A percentile compares a stretch with the other conserved stretches of the same genome.
These are phyloP conservation scores for Plodia interpunctella DNA, from an alignment of 1,140 invertebrate genomes.

Conservation along the genomic window DNA sequence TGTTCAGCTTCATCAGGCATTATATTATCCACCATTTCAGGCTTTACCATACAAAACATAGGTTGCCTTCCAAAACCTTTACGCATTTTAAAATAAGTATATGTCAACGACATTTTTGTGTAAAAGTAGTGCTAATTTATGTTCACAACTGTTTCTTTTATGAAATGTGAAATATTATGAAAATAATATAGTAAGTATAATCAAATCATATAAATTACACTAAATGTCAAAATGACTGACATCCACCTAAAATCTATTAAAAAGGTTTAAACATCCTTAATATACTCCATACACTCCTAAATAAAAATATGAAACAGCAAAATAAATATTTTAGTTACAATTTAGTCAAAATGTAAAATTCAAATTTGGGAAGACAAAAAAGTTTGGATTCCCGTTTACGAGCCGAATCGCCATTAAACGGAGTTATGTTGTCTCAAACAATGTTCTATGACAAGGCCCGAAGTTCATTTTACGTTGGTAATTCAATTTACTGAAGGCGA, in stretches of 20 bases:
- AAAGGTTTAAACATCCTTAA: too few species aligned
- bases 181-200: too few species aligned
- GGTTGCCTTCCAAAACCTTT: constrained; percentile 82
- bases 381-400: constrained; percentile 6
- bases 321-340: not conserved
- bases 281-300: too few species aligned
- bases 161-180: too few species aligned
- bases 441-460: constrained; percentile 12
- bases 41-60: constrained; percentile 83
- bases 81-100: constrained; percentile 80
- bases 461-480: constrained; percentile 20
- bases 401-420: constrained; percentile 12
- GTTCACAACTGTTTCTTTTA: too few species aligned
- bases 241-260: too few species aligned
- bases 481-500: constrained; percentile 20
- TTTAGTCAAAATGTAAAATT: constrained; percentile 1
- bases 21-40: constrained; percentile 85
- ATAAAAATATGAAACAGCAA: too few species aligned
- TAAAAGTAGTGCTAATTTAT: not conserved
- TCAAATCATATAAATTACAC: too few species aligned
- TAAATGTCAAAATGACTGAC: too few species aligned
- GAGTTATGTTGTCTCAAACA: constrained; percentile 16
- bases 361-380: constrained; percentile 1
- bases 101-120: not conserved
- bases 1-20: constrained; percentile 80